phyloP scores from a whole-genome alignment of 2,797 vertebrate genomes.

The Hapalemur alaotrensis region DNA sequence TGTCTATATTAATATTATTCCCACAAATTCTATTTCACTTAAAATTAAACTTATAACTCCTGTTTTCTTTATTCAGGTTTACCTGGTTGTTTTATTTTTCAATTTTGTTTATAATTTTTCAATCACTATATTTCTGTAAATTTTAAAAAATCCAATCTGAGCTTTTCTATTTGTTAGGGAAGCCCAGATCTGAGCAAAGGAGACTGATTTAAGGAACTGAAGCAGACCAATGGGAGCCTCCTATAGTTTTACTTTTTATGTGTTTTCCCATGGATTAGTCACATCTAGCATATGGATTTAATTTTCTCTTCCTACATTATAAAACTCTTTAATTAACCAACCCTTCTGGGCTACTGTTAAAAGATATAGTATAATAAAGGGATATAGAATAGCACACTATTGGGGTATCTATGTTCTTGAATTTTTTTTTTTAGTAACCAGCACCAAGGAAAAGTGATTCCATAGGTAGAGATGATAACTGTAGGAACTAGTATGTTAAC shows the following conservation, averaged over 20 bases:
- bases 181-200: conserved; percentile 68
- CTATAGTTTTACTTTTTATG: background rate
- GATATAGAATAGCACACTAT: background rate
- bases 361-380: background rate
- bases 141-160: background rate
- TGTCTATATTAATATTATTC: background rate
- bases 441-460: background rate
- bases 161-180: background rate
- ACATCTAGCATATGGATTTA: background rate
- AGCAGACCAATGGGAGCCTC: background rate
- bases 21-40: background rate
- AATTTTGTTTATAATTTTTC: background rate
- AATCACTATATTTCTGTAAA: background rate
- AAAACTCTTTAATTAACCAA: background rate
- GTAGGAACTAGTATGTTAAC: background rate
- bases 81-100: conserved; percentile 11
- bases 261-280: background rate
- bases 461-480: background rate
- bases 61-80: background rate
- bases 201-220: background rate
- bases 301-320: background rate
- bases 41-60: background rate
- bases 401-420: background rate
- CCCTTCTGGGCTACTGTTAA: background rate
- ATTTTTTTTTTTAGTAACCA: background rate